Evolutionary conservation across 2,113 vertebrate species (phyloP).

Genomic region (Sander lucioperca): DNA sequence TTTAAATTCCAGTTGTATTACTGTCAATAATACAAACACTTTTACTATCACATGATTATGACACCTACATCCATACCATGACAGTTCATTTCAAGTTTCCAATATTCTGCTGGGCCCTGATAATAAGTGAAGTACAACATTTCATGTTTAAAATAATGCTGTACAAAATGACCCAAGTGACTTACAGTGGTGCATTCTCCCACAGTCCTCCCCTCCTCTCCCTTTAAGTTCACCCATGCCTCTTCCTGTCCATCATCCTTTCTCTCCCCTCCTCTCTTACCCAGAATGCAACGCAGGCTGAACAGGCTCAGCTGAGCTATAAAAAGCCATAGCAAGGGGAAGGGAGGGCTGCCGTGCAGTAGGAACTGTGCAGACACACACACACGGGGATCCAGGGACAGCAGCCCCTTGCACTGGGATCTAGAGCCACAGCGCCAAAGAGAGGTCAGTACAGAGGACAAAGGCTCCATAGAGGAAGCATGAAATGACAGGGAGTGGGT

Average conservation of each 20-base stretch:
- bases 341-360: slow-evolving; percentile 81
- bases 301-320: slow-evolving; percentile 80
- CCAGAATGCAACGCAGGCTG: slow-evolving; percentile 81
- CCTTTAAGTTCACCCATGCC: slow-evolving; percentile 37
- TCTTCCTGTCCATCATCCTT: slow-evolving; percentile 26
- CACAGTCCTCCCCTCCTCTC: not conserved
- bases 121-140: not conserved
- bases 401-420: slow-evolving; percentile 74
- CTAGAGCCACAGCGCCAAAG: slow-evolving; percentile 67
- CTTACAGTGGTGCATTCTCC: not conserved
- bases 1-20: not conserved
- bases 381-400: slow-evolving; percentile 73
- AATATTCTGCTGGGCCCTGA: not conserved
- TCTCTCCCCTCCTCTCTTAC: slow-evolving; percentile 61
- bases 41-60: not conserved
- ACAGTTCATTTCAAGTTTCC: not conserved
- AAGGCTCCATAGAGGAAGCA: slow-evolving; percentile 50
- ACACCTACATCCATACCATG: not conserved
- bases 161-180: slow-evolving; percentile 2
- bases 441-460: slow-evolving; percentile 85
- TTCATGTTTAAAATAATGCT: not conserved
- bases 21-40: not conserved
- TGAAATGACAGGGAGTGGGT: slow-evolving; percentile 30
- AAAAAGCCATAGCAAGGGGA: slow-evolving; percentile 78
- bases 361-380: slow-evolving; percentile 78